Evolutionary conservation across 2,888 invertebrate genomes (phyloP).

Genomic region (Itoplectis maculator): DNA sequence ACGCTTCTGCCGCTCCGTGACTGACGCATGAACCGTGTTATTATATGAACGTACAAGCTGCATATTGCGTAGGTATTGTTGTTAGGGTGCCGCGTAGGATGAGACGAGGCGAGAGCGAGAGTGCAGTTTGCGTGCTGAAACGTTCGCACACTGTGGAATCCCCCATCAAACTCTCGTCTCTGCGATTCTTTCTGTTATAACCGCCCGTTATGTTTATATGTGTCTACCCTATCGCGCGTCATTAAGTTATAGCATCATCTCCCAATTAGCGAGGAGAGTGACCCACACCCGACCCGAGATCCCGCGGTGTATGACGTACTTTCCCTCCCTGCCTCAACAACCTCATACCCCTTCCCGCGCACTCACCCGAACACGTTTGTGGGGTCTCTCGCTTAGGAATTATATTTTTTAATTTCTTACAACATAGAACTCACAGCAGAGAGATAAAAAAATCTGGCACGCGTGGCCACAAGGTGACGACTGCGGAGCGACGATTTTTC

Average conservation of each 20-base stretch:
- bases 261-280: conserved; percentile 21
- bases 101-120: neutral
- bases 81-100: neutral
- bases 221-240: conserved; percentile 11
- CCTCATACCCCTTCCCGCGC: too few relatives aligned
- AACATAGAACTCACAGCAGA: too few relatives aligned
- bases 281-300: conserved; percentile 12
- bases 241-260: conserved; percentile 37
- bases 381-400: neutral
- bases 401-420: too few relatives aligned
- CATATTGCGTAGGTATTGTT: conserved; percentile 19
- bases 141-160: neutral
- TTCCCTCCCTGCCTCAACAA: neutral
- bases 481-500: too few relatives aligned
- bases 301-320: conserved; percentile 35
- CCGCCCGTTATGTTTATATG: neutral
- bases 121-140: neutral
- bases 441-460: too few relatives aligned
- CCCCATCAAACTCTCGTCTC: conserved; percentile 5
- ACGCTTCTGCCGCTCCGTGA: conserved; percentile 39
- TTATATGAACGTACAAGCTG: conserved; percentile 27
- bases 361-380: neutral
- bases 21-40: conserved; percentile 52
- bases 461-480: too few relatives aligned
- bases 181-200: conserved; percentile 7